A percentile compares a stretch with the other conserved stretches of the same genome.
These are phyloP conservation scores for Tethya wilhelma DNA, from an alignment of 37 sponge, comb jelly and placozoan species.

Conservation along the genomic window DNA sequence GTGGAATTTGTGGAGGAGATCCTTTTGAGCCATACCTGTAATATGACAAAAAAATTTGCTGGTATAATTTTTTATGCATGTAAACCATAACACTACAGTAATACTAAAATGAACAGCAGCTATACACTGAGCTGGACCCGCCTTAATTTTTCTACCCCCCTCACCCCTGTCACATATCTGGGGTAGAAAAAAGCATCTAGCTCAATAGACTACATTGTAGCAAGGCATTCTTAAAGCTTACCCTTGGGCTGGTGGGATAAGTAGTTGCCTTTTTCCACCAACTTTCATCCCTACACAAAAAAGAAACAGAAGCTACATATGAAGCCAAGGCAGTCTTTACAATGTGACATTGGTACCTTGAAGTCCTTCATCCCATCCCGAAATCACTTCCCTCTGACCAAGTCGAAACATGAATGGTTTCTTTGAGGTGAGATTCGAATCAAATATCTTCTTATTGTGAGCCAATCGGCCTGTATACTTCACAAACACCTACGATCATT, in stretches of 20 bases:
- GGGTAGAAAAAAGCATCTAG: too few species aligned
- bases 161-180: too few species aligned
- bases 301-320: not conserved
- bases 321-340: not conserved
- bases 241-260: conserved; percentile 6
- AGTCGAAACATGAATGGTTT: conserved; percentile 26
- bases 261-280: conserved; percentile 24
- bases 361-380: conserved; percentile 40
- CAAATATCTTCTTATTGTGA: conserved; percentile 13
- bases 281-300: conserved; percentile 16
- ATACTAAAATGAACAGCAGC: too few species aligned
- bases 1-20: conserved; percentile 10
- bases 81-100: too few species aligned
- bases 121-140: too few species aligned
- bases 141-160: too few species aligned
- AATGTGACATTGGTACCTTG: not conserved
- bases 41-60: not conserved
- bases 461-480: conserved; percentile 30
- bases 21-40: conserved; percentile 15
- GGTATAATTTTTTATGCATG: too few species aligned
- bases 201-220: too few species aligned
- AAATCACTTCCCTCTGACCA: conserved; percentile 38
- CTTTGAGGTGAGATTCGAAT: not conserved
- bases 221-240: too few species aligned
- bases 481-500: conserved; percentile 43